Percentiles rank a stretch among this genome's conserved stretches.
Evolutionary conservation across 2,113 vertebrate species (phyloP).

Genomic region (Solenodon paradoxus): DNA sequence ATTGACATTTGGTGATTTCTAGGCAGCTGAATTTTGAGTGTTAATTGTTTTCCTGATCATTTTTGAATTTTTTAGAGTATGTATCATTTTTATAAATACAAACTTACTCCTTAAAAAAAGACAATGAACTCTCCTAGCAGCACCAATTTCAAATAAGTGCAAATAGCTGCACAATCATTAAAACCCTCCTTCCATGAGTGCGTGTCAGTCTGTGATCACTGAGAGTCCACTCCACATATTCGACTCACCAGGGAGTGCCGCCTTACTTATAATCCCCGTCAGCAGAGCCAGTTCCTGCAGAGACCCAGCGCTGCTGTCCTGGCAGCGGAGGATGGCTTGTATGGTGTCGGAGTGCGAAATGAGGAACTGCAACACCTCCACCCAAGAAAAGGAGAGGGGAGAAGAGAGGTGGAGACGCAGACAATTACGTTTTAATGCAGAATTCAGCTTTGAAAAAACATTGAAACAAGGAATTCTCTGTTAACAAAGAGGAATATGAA

Average conservation of each 20-base stretch:
- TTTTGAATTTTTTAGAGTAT: background rate
- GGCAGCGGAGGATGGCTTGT: slow-evolving; percentile 93
- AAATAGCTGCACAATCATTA: background rate
- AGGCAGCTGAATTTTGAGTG: background rate
- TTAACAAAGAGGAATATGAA: background rate
- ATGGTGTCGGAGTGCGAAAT: slow-evolving; percentile 95
- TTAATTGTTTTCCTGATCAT: slow-evolving; percentile 19
- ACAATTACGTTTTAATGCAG: background rate
- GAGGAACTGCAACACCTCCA: slow-evolving; percentile 95
- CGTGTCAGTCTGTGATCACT: background rate
- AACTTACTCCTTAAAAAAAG: background rate
- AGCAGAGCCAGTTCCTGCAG: slow-evolving; percentile 93
- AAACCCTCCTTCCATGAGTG: background rate
- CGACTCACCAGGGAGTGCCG: slow-evolving; percentile 92
- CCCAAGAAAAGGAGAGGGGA: background rate
- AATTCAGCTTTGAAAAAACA: background rate
- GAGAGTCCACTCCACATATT: background rate
- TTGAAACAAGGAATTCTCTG: background rate
- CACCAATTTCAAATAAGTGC: background rate
- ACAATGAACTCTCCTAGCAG: background rate
- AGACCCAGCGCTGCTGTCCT: slow-evolving; percentile 90
- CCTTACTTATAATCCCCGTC: slow-evolving; percentile 97
- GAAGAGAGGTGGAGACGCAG: background rate
- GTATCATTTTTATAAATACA: background rate
- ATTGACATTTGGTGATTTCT: background rate